Conservation (phyloP, 2,113 vertebrate species). For the Erythrocercus mccallii region DNA sequence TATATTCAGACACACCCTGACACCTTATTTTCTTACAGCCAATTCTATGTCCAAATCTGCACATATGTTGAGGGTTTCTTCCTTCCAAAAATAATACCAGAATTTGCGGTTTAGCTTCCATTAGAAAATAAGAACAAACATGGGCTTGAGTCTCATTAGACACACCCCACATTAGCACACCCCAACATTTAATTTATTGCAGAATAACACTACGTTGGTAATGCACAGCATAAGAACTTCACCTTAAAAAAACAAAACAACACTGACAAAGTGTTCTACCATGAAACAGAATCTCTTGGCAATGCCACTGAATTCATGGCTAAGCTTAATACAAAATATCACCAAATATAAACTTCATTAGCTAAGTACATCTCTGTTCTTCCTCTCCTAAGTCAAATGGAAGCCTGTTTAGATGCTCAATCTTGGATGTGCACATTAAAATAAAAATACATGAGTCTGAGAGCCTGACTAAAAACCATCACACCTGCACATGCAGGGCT, state of each 20-base stretch:
- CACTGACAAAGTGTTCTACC: neutral
- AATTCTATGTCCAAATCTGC: neutral
- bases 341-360: neutral
- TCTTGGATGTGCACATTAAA: neutral
- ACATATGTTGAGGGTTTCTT: neutral
- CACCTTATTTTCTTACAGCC: neutral
- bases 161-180: neutral
- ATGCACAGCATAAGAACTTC: neutral
- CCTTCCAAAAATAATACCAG: neutral
- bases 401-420: neutral
- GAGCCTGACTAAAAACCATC: neutral
- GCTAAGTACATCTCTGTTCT: neutral
- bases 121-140: neutral
- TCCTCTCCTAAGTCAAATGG: neutral
- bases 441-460: neutral
- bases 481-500: neutral
- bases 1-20: neutral
- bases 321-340: neutral
- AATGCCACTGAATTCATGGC: neutral
- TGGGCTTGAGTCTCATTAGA: neutral
- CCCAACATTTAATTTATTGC: neutral
- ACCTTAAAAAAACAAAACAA: neutral
- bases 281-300: neutral
- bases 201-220: neutral
- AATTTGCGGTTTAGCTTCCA: neutral